phyloP scores from a whole-genome alignment of 2,888 invertebrate species.

The Xestoiulus laeticollis region DNA sequence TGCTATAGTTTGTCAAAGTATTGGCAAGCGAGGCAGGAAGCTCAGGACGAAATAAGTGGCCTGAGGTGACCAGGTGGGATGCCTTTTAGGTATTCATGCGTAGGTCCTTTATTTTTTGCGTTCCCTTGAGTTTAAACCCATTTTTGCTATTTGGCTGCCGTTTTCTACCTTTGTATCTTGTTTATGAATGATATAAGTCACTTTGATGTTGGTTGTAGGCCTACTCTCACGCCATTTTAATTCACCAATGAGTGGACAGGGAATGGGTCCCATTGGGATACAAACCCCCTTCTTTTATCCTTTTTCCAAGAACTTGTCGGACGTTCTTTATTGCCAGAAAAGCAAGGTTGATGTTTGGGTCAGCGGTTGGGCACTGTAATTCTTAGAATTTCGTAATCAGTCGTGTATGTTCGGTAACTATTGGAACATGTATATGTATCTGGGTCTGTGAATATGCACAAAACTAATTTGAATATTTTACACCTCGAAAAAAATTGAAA shows the following conservation, averaged over 20 bases:
- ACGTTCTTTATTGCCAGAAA: slow-evolving; percentile 2
- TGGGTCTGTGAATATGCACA: no score
- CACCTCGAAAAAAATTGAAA: no score
- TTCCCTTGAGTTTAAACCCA: background rate
- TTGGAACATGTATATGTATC: background rate
- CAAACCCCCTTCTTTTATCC: slow-evolving; percentile 1
- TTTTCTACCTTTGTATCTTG: background rate
- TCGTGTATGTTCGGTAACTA: no score
- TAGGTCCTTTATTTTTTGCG: slow-evolving; percentile 1
- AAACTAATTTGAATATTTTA: no score
- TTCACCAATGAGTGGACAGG: background rate
- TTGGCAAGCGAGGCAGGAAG: background rate
- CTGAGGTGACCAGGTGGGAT: background rate
- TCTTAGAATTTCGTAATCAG: no score
- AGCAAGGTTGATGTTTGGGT: background rate
- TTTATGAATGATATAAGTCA: background rate
- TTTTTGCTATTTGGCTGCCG: no score
- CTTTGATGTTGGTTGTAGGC: background rate
- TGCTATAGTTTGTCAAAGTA: background rate
- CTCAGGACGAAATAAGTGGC: background rate
- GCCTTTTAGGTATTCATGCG: background rate
- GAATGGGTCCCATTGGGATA: background rate
- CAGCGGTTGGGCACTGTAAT: background rate
- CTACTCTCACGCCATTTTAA: background rate
- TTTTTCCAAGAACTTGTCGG: background rate